These are phyloP conservation scores for Dicrurus megarhynchus DNA, from an alignment of 2,113 vertebrate genomes.

Conservation along the genomic window DNA sequence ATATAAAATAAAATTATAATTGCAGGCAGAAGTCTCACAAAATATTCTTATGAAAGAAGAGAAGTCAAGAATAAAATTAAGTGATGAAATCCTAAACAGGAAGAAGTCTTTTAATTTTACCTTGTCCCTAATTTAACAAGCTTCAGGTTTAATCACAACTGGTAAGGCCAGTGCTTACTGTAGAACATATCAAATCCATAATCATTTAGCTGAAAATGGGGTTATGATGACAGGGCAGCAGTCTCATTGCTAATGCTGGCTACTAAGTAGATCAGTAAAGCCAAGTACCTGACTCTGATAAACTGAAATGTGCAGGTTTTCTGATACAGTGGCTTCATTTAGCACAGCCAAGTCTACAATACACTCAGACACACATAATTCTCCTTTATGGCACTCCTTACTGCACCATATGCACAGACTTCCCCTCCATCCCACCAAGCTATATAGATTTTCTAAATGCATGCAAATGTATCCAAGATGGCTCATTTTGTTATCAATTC, in stretches of 20 bases:
- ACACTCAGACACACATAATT: neutral
- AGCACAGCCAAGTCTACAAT: neutral
- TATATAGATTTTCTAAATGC: constrained; percentile 72
- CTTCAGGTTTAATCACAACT: constrained; percentile 1
- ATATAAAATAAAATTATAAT: constrained; percentile 10
- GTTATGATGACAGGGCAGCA: constrained; percentile 41
- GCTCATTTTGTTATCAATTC: constrained; percentile 91
- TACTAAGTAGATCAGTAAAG: neutral
- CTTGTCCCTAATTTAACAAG: neutral
- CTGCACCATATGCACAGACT: neutral
- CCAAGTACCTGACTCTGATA: neutral
- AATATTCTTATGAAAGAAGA: neutral
- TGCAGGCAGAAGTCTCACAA: neutral
- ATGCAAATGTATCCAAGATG: constrained; percentile 85
- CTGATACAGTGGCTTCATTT: neutral
- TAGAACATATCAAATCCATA: constrained; percentile 44
- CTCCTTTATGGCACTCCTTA: neutral
- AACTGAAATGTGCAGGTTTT: neutral
- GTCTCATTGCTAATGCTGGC: neutral
- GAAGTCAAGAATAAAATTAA: constrained; percentile 47
- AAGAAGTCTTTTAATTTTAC: constrained; percentile 20
- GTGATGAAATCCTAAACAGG: neutral
- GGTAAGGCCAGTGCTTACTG: neutral
- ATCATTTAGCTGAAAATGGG: constrained; percentile 50
- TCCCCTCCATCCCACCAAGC: neutral